Evolutionary conservation across 2,888 invertebrate genomes (phyloP), one percentile per base, ranked within the genome.

Genomic region (Diarsia mendica): DNA sequence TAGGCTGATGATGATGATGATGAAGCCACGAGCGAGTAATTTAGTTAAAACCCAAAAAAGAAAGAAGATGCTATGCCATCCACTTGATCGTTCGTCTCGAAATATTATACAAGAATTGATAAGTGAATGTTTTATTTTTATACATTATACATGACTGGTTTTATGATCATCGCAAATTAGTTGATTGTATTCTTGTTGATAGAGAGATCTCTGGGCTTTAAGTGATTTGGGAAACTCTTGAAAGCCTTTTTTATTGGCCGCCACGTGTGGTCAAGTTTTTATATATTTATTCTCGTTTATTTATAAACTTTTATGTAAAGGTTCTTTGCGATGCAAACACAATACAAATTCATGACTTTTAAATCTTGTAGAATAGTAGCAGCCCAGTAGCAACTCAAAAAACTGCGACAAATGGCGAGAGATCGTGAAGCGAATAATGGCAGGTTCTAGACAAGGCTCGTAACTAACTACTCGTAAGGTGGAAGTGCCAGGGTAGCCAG

Each of bases 141-240:
- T 63, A 33, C 11, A 63, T 23, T 33, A 72, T 63, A 33, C 11
- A 63, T 63, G 72, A 63, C 66, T 39, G 11, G 2, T 49, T 23
- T 61, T n/a, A 13, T 69, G n/a, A 60, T 63, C 13, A 18, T 46
- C 65, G 61, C 76, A 80, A 68, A 80, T 76, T 49, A 49, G 9
- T 80, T 51, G 44, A 76, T 76, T 71, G 64, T 64, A 39, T 23
- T 48, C 15, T 65, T 60, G 70, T 71, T 48, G 46, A n/a, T 66
- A 23, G 65, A 66, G 65, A 66, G 46, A 49, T 51, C 49, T 49
- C 44, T 58, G 67, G 1, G n/a, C 33, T 3, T 67, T 63, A 68
- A 80, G 68, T 72, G 77, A 72, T 77, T 72, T 69, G 51, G 77
- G 60, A 58, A 79, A 72, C 46, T 49, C 66, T 72, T 77, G n/a